phyloP scores from a whole-genome alignment of 2,888 invertebrate species.

The Lepetodrilus schrolli region DNA sequence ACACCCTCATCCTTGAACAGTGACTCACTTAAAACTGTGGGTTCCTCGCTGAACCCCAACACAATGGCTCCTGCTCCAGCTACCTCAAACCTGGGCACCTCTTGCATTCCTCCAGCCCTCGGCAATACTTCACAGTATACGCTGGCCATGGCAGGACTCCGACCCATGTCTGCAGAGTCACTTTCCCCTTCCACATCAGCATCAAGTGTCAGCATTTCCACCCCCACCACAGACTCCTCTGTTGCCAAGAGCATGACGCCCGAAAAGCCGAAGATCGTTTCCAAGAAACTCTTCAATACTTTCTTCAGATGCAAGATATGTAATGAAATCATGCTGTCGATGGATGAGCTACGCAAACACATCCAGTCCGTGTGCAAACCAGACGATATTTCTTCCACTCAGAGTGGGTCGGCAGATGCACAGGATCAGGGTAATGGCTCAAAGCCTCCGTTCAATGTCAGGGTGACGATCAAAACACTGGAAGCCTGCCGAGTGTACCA shows the following conservation, averaged over 20 bases:
- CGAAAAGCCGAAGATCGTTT: background rate
- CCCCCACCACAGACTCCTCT: background rate
- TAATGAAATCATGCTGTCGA: background rate
- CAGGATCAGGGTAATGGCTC: background rate
- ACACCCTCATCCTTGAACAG: background rate
- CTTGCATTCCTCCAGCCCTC: too few relatives aligned
- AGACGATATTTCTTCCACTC: background rate
- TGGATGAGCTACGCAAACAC: conserved; percentile 12
- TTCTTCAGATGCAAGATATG: conserved; percentile 10
- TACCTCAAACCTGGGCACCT: background rate
- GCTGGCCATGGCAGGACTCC: too few relatives aligned
- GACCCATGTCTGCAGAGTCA: too few relatives aligned
- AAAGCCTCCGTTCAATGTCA: background rate
- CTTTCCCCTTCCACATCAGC: too few relatives aligned
- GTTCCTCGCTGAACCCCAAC: background rate
- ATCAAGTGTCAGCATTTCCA: too few relatives aligned
- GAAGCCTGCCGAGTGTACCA: conserved; percentile 18
- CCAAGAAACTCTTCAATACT: conserved; percentile 12
- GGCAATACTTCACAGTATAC: too few relatives aligned
- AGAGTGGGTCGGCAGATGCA: too few relatives aligned
- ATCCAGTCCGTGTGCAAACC: conserved; percentile 2
- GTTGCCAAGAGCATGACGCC: background rate
- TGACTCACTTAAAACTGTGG: background rate
- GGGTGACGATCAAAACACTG: conserved; percentile 16
- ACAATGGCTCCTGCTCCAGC: background rate